A percentile compares a stretch with the other conserved stretches of the same genome.
phyloP scores from a whole-genome alignment of 2,888 invertebrate species.

The Drosophila subquinaria region DNA sequence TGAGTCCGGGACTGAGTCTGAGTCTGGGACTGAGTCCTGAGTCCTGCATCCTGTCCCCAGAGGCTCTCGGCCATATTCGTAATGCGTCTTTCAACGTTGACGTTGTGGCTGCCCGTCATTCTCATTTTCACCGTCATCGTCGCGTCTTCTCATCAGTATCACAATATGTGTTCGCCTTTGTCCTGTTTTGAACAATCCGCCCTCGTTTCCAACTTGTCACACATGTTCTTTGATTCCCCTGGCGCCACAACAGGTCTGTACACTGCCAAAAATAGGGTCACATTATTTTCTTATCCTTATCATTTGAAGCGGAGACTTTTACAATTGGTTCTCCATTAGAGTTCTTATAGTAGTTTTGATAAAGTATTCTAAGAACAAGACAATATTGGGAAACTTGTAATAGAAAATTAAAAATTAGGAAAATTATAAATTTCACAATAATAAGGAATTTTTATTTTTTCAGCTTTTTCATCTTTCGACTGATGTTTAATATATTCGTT shows the following conservation, averaged over 20 bases:
- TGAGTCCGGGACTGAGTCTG: neutral
- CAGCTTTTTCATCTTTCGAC: too few relatives aligned
- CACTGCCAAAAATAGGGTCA: conserved; percentile 8
- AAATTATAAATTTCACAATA: too few relatives aligned
- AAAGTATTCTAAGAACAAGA: too few relatives aligned
- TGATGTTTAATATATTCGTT: too few relatives aligned
- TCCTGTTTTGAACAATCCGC: conserved; percentile 22
- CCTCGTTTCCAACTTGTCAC: conserved; percentile 42
- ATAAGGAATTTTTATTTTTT: too few relatives aligned
- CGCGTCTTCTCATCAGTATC: conserved; percentile 58
- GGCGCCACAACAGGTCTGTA: conserved; percentile 17
- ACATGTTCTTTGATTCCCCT: conserved; percentile 58
- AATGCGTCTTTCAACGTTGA: conserved; percentile 72
- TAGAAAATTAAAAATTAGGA: too few relatives aligned
- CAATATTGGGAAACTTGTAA: too few relatives aligned
- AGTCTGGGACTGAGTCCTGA: neutral
- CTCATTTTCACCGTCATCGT: neutral
- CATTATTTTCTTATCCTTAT: neutral
- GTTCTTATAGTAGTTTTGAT: too few relatives aligned
- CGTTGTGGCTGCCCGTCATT: conserved; percentile 31
- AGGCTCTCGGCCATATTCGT: conserved; percentile 62
- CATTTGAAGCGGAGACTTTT: too few relatives aligned
- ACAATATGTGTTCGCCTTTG: conserved; percentile 62
- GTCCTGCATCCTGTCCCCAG: conserved; percentile 55
- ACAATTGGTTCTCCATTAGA: too few relatives aligned